phyloP scores from a whole-genome alignment of 1,140 invertebrate genomes.

The Drosophila pallidifrons region DNA sequence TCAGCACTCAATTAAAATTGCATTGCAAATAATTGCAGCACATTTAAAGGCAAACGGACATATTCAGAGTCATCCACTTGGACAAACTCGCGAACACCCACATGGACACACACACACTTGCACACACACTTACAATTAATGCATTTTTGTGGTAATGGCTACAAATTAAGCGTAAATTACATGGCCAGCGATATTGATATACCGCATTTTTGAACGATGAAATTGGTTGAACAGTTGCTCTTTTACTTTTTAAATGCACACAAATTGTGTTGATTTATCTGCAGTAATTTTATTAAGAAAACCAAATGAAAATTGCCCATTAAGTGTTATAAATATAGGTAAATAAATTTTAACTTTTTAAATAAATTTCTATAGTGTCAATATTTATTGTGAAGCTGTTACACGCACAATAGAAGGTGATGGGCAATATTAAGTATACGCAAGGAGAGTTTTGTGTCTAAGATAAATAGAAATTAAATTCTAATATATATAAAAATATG shows the following conservation, averaged over 20 bases:
- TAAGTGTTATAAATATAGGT: constrained; percentile 48
- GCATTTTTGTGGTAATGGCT: constrained; percentile 80
- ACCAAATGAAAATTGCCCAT: constrained; percentile 37
- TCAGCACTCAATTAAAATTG: constrained; percentile 81
- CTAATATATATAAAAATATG: too few relatives aligned
- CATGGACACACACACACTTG: background rate
- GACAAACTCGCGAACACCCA: background rate
- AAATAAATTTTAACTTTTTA: constrained; percentile 37
- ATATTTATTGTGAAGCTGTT: background rate
- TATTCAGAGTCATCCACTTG: background rate
- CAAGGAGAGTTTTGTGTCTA: too few relatives aligned
- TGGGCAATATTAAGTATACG: background rate
- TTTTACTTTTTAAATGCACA: constrained; percentile 56
- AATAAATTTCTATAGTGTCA: background rate
- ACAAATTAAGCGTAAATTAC: constrained; percentile 82
- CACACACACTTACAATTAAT: constrained; percentile 57
- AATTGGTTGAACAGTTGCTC: constrained; percentile 43
- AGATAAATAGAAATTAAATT: too few relatives aligned
- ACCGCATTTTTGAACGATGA: constrained; percentile 33
- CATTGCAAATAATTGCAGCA: constrained; percentile 77
- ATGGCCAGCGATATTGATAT: constrained; percentile 70
- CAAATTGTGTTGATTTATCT: constrained; percentile 67
- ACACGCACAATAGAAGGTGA: background rate
- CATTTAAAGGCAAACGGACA: constrained; percentile 70
- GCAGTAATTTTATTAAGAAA: constrained; percentile 73